Conservation (phyloP, 2,888 invertebrate genomes). For the Hirudinaria manillensis region DNA sequence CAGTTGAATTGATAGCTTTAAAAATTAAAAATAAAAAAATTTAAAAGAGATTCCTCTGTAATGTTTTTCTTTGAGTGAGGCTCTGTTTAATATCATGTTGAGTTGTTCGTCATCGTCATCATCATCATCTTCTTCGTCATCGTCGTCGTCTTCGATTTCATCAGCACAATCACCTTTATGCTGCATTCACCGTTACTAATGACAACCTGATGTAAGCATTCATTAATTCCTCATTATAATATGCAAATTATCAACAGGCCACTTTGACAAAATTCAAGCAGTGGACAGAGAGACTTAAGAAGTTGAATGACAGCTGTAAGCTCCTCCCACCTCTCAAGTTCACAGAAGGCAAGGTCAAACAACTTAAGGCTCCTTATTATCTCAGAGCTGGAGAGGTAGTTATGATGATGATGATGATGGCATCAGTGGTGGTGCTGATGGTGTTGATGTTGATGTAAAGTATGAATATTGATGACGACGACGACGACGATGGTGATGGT, state of each 20-base stretch:
- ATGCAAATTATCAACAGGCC: constrained; percentile 5
- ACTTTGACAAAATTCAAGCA: neutral
- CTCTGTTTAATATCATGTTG: neutral
- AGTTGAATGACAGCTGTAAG: neutral
- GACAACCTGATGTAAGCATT: too few species aligned
- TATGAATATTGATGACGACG: neutral
- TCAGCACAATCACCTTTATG: too few species aligned
- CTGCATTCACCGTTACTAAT: too few species aligned
- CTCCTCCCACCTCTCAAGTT: constrained; percentile 7
- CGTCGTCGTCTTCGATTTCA: too few species aligned
- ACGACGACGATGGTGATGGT: neutral
- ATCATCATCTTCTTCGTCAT: too few species aligned
- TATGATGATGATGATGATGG: neutral
- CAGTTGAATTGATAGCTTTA: too few species aligned
- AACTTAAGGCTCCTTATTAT: constrained; percentile 23
- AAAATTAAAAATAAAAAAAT: too few species aligned
- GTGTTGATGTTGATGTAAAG: neutral
- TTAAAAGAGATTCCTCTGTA: too few species aligned
- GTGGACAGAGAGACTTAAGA: constrained; percentile 17
- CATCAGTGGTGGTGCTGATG: neutral
- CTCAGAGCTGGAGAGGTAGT: constrained; percentile 20
- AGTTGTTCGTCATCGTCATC: too few species aligned
- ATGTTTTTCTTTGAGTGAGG: too few species aligned
- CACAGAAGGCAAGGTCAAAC: neutral
- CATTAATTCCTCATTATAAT: too few species aligned